These are phyloP conservation scores for Melanogrammus aeglefinus DNA, from an alignment of 2,797 vertebrate genomes.

Conservation along the genomic window DNA sequence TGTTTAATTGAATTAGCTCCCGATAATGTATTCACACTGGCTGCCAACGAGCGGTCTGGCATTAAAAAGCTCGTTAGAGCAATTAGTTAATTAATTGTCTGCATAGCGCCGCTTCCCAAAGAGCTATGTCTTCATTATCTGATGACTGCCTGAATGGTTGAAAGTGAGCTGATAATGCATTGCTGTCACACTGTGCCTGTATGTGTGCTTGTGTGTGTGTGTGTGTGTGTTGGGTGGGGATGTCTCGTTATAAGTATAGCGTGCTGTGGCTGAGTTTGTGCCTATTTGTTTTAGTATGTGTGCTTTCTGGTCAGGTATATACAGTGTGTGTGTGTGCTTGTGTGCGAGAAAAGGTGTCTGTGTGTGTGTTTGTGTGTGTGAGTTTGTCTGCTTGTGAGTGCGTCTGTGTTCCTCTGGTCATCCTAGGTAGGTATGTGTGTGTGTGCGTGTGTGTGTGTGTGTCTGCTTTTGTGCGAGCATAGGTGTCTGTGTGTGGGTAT, in stretches of 20 bases:
- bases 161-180: constrained; percentile 67
- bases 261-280: background rate
- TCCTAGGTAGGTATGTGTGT: constrained; percentile 20
- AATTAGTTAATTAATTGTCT: constrained; percentile 86
- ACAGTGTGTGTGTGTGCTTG: background rate
- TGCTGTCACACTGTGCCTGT: constrained; percentile 49
- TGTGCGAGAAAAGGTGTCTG: background rate
- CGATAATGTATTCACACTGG: constrained; percentile 79
- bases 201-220: background rate
- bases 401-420: constrained; percentile 34
- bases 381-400: constrained; percentile 23
- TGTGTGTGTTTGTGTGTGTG: background rate
- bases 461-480: background rate
- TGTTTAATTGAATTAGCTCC: constrained; percentile 82
- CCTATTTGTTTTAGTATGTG: background rate
- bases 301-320: background rate
- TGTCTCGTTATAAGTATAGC: background rate
- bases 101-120: constrained; percentile 71
- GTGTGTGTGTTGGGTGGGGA: constrained; percentile 1
- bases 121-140: constrained; percentile 80
- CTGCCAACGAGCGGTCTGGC: constrained; percentile 71
- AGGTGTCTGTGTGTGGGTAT: too few species aligned
- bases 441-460: too few species aligned
- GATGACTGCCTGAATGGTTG: constrained; percentile 70
- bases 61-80: constrained; percentile 81